Base-by-base conservation (phyloP, 2,888 invertebrate genomes). In the Halictus ligatus region DNA sequence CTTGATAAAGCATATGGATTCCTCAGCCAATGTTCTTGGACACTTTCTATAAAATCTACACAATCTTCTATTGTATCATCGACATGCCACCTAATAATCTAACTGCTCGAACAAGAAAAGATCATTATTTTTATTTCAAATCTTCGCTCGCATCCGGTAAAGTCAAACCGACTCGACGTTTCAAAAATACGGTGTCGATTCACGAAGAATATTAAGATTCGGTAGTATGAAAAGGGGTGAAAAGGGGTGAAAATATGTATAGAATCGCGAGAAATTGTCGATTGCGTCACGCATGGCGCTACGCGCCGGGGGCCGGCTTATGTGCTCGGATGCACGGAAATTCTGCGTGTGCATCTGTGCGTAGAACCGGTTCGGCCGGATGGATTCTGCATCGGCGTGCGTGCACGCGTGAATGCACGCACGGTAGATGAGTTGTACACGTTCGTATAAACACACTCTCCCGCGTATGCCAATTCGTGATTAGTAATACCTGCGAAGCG, bases 401-500 rank as follows among this genome's bases (percentile, higher is more conserved):
- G 64, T 75, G 80, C 64, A 80, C 76, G 80, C 81, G 81, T 82
- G 67, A 69, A 50, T 72, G 80, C 75, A 40, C 82, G 72, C 69
- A 58, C 78, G 43, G 74, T 80, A 71, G 78, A 89, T 75, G 85
- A 80, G 75, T 75, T 89, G 72, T 75, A 58, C 78, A 74, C 72
- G 73, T 40, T 48, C 67, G 46, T 58, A 71, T 54, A 64, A 82
- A 77, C 80, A 83, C 73, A 5, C 6, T 10, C 6, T 10, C 8
- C 54, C 21, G 35, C 81, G 87, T 89, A 82, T 88, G 88, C 83
- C 88, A 87, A 91, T 89, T 88, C 88, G 88, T 91, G 91, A 92
- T 90, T 89, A 89, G 89, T 90, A 90, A 91, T 90, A 89, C 78
- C 88, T 81, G 84, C 80, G 83, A 89, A 69, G 82, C 89, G 85